Evolutionary conservation across 2,797 vertebrate genomes (phyloP).

Genomic region (Psittacula derbiana): DNA sequence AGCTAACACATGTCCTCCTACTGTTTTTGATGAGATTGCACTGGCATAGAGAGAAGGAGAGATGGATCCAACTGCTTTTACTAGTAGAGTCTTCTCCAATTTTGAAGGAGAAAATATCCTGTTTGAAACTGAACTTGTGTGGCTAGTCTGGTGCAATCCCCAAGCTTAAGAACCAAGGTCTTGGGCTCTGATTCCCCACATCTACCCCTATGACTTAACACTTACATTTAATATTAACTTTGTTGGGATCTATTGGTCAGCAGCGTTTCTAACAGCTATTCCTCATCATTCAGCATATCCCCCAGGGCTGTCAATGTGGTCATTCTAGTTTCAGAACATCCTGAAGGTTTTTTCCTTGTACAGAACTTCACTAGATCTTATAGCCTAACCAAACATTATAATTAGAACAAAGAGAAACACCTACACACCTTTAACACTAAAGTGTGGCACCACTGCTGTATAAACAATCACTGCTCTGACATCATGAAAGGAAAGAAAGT

Average conservation of each 20-base stretch:
- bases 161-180: fast-evolving
- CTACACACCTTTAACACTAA: background rate
- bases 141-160: background rate
- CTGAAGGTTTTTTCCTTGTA: background rate
- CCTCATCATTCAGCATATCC: background rate
- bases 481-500: background rate
- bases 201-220: background rate
- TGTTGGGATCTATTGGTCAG: background rate
- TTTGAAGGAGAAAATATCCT: background rate
- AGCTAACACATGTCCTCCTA: background rate
- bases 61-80: background rate
- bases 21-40: background rate
- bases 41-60: background rate
- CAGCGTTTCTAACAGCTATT: background rate
- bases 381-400: background rate
- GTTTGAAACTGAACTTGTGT: background rate
- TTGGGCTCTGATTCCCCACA: background rate
- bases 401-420: background rate
- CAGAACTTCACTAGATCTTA: background rate
- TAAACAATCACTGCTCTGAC: background rate
- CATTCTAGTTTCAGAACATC: background rate
- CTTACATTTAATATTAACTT: background rate
- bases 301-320: background rate
- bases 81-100: background rate
- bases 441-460: background rate